Evolutionary conservation across 2,113 vertebrate genomes (phyloP).

Genomic region (Pterocles gutturalis): DNA sequence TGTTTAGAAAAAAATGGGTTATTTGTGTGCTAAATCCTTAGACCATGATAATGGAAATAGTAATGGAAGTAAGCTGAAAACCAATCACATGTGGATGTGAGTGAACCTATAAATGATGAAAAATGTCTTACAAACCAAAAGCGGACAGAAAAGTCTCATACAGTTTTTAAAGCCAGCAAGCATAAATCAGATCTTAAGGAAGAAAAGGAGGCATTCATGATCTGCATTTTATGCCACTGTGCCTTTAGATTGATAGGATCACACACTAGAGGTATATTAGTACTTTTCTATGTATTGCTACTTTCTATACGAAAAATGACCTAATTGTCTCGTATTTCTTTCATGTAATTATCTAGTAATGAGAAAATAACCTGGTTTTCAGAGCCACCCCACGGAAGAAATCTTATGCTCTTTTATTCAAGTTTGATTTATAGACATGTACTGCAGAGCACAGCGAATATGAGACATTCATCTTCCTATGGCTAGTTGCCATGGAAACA

Average conservation of each 20-base stretch:
- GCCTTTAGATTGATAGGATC: conserved; percentile 60
- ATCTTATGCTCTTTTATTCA: conserved; percentile 82
- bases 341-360: conserved; percentile 82
- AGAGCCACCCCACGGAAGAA: conserved; percentile 76
- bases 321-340: conserved; percentile 79
- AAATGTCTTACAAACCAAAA: neutral
- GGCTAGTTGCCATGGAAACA: conserved; percentile 87
- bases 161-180: neutral
- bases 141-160: neutral
- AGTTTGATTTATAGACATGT: conserved; percentile 88
- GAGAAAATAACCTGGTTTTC: conserved; percentile 79
- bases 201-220: neutral
- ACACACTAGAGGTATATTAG: conserved; percentile 53
- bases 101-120: neutral
- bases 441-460: conserved; percentile 80
- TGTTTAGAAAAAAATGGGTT: conserved; percentile 4
- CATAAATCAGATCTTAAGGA: neutral
- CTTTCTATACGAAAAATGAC: conserved; percentile 75
- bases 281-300: conserved; percentile 66
- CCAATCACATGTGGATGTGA: neutral
- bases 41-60: neutral
- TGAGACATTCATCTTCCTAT: conserved; percentile 83
- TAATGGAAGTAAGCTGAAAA: conserved; percentile 17
- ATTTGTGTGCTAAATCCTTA: conserved; percentile 8
- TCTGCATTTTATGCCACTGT: conserved; percentile 1